Evolutionary conservation across 2,797 vertebrate species (phyloP), one percentile per base, ranked within the genome.

Genomic region (Cossypha niveicapilla): DNA sequence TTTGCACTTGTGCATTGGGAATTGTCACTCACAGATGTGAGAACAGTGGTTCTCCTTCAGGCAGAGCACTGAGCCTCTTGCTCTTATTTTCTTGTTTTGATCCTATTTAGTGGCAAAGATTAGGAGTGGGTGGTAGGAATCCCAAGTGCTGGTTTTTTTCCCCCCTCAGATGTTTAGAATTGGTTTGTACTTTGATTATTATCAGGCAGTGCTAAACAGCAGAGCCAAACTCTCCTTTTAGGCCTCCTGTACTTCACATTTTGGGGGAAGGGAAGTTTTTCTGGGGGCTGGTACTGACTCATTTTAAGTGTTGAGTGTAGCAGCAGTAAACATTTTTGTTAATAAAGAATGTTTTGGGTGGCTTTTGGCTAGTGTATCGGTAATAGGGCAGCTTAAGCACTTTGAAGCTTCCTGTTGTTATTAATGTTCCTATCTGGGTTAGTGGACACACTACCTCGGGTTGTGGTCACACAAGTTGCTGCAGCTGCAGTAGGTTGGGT

Each of bases 361-460:
- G 60, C 79, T 94, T 86, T 30, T 94, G 60, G 54, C 10, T 67
- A 82, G 13, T 41, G 41, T 88, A 61, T 92, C 65, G 44, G 30
- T 47, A 77, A 51, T 35, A 89, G 85, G 76, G 60, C 74, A 60
- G 58, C 50, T 88, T n/a, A 61, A 84, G 78, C 30, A 41, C 67
- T 90, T 90, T 10, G 54, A 58, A 65, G 57, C 72, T 96, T 94
- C 89, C 89, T 95, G 89, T 92, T 96, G 51, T 89, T 91, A 34
- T 11, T 68, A 3, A 8, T 74, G 57, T 92, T 88, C 13, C 4
- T 88, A 56, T 93, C 66, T 88, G 73, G 90, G 90, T 95, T 57
- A 71, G 3, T 74, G 88, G 60, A 42, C 44, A 5, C n/a, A 2
- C 48, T 39, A 1, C 13, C n/a, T 91, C 3, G 3, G 30, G 54